These are phyloP conservation scores for Drosophila subsilvestris DNA, from an alignment of 2,888 invertebrate species.

Conservation along the genomic window DNA sequence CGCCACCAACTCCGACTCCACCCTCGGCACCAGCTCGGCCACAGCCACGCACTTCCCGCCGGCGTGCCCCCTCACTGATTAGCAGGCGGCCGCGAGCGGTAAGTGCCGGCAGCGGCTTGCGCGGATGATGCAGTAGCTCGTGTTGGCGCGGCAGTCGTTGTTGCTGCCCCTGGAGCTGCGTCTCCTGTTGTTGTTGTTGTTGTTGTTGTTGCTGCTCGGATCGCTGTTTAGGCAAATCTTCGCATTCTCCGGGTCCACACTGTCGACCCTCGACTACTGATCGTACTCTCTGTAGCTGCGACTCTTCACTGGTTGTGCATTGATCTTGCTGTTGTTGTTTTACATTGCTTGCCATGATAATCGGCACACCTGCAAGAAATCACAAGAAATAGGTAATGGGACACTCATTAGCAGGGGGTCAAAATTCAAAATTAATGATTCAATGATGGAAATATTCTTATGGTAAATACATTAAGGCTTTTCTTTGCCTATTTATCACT, in stretches of 20 bases:
- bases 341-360: conserved; percentile 84
- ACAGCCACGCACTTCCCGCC: conserved; percentile 40
- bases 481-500: no score
- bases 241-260: conserved; percentile 33
- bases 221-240: conserved; percentile 39
- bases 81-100: conserved; percentile 33
- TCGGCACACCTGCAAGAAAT: conserved; percentile 77
- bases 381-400: no score
- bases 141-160: conserved; percentile 25
- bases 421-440: no score
- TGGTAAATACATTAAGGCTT: no score
- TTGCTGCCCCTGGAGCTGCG: conserved; percentile 3
- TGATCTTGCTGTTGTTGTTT: conserved; percentile 73
- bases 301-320: conserved; percentile 56
- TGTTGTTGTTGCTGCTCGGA: conserved; percentile 36
- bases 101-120: conserved; percentile 17
- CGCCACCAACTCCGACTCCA: conserved; percentile 7
- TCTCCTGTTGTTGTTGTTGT: conserved; percentile 23
- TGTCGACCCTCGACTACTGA: conserved; percentile 30
- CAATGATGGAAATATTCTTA: neutral
- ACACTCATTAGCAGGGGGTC: no score
- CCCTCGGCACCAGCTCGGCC: conserved; percentile 19
- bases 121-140: conserved; percentile 41
- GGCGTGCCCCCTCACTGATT: conserved; percentile 35
- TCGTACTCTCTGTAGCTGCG: conserved; percentile 45